A percentile compares a stretch with the other conserved stretches of the same genome.
Evolutionary conservation across 2,888 invertebrate genomes (phyloP).

Genomic region (Stenolophus ochropezus): DNA sequence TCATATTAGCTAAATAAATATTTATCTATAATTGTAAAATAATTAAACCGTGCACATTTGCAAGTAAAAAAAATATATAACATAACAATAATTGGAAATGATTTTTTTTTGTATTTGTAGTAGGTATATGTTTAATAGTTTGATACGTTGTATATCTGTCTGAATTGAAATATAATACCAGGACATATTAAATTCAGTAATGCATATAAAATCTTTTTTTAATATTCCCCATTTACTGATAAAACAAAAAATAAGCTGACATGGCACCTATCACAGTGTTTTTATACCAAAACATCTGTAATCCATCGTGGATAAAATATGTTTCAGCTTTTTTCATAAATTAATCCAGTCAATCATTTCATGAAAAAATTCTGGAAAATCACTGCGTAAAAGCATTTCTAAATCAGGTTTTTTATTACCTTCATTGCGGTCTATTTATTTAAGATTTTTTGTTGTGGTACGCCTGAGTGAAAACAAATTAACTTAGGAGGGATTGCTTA

Average conservation of each 20-base stretch:
- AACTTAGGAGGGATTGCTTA: conserved; percentile 19
- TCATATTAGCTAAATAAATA: no score
- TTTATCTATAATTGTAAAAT: no score
- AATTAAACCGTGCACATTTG: no score
- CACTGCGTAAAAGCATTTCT: neutral
- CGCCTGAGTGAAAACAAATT: neutral
- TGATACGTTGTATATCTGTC: no score
- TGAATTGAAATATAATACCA: no score
- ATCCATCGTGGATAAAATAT: conserved; percentile 1
- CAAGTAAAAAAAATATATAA: no score
- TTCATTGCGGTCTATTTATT: neutral
- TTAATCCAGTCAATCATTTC: conserved; percentile 7
- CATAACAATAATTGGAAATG: no score
- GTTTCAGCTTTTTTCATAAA: conserved; percentile 18
- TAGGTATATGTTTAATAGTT: no score
- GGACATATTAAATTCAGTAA: neutral
- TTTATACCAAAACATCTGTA: conserved; percentile 14
- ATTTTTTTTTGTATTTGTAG: no score
- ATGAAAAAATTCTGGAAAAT: conserved; percentile 1
- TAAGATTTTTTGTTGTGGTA: neutral
- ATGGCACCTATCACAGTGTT: neutral
- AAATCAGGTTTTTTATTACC: conserved; percentile 4
- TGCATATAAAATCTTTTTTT: neutral
- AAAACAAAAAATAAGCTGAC: conserved; percentile 37
- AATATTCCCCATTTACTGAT: neutral